phyloP scores from a whole-genome alignment of 2,113 vertebrate genomes.

The Promerops cafer region DNA sequence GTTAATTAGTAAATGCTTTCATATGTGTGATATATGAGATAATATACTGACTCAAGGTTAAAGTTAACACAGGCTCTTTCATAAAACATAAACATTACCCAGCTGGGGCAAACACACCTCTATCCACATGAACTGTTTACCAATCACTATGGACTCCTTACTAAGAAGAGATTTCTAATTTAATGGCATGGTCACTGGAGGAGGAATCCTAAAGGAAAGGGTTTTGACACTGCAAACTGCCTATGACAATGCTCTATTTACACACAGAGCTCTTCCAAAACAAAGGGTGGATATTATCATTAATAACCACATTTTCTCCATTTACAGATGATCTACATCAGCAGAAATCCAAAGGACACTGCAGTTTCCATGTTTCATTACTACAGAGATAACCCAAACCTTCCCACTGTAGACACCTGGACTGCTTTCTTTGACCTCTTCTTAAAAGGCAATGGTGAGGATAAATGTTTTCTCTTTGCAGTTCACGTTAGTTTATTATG shows the following conservation, averaged over 20 bases:
- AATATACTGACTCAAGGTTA: neutral
- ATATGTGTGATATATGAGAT: neutral
- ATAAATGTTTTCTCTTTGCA: neutral
- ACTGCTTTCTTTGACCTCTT: constrained; percentile 69
- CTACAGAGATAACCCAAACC: constrained; percentile 74
- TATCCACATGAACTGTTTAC: neutral
- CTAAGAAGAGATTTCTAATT: neutral
- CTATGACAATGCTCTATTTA: neutral
- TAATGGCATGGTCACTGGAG: rapidly evolving
- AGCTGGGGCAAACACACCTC: neutral
- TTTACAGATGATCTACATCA: constrained; percentile 71
- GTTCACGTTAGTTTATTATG: neutral
- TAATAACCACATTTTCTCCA: neutral
- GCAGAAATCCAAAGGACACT: constrained; percentile 75
- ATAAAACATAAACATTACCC: neutral
- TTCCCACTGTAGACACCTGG: constrained; percentile 68
- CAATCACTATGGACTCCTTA: neutral
- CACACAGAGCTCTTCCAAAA: neutral
- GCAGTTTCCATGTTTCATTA: constrained; percentile 77
- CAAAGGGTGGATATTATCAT: neutral
- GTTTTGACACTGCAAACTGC: neutral
- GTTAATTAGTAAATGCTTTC: neutral
- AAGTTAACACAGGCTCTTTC: neutral
- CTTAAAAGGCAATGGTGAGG: constrained; percentile 60
- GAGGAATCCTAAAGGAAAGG: neutral